Percentiles rank a stretch among this genome's conserved stretches.
phyloP scores from a whole-genome alignment of 2,113 vertebrate genomes.

The Sylvietta virens region DNA sequence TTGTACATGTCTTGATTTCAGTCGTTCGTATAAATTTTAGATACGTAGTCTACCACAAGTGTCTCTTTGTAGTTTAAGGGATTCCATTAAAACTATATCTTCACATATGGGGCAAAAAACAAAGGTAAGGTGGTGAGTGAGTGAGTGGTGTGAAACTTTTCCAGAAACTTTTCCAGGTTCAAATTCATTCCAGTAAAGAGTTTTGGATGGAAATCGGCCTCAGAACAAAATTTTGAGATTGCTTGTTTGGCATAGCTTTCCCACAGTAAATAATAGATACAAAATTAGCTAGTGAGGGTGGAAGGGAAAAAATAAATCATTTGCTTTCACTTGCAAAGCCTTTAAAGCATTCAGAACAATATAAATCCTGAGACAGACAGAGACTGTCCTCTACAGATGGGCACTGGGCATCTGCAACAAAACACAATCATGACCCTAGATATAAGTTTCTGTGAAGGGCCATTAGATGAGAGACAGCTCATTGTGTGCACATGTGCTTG shows the following conservation, averaged over 20 bases:
- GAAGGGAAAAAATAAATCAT: constrained; percentile 23
- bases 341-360: constrained; percentile 44
- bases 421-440: constrained; percentile 49
- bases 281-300: constrained; percentile 43
- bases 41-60: not conserved
- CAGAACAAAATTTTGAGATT: constrained; percentile 17
- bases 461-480: constrained; percentile 53
- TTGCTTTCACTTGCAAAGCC: constrained; percentile 49
- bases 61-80: not conserved
- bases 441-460: constrained; percentile 56
- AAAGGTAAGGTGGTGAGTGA: not conserved
- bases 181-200: not conserved
- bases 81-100: not conserved
- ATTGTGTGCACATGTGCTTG: constrained; percentile 55
- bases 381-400: constrained; percentile 52
- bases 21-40: not conserved
- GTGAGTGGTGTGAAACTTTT: not conserved
- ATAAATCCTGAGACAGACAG: constrained; percentile 59
- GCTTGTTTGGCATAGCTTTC: constrained; percentile 41
- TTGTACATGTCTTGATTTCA: not conserved
- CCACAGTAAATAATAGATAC: constrained; percentile 54
- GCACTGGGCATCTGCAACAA: constrained; percentile 48
- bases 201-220: not conserved
- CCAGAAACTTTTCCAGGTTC: not conserved
- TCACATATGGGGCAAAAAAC: not conserved